Percentiles rank a stretch among this genome's conserved stretches.
These are phyloP conservation scores for Noctua fimbriata DNA, from an alignment of 2,888 invertebrate genomes.

Conservation along the genomic window DNA sequence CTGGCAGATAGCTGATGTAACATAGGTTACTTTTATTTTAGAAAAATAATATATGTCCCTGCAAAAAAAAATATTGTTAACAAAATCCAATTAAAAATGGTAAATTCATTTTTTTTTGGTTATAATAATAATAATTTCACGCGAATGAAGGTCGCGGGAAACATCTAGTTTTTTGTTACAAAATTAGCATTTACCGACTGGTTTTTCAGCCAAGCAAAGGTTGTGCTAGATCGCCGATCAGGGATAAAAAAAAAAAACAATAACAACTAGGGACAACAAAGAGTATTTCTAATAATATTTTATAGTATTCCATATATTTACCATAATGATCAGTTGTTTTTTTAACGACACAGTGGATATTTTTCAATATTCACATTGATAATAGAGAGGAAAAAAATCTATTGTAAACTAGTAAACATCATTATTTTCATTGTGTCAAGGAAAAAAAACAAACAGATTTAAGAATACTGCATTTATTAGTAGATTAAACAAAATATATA, in stretches of 20 bases:
- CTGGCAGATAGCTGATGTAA: too few species aligned
- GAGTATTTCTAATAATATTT: slow-evolving; percentile 14
- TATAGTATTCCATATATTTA: too few species aligned
- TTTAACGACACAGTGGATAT: not conserved
- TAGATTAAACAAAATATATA: slow-evolving; percentile 20
- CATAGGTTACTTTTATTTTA: too few species aligned
- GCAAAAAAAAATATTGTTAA: too few species aligned
- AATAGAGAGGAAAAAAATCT: slow-evolving; percentile 47
- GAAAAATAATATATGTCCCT: too few species aligned
- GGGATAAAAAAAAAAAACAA: not conserved
- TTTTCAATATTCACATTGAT: slow-evolving; percentile 20
- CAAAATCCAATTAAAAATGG: too few species aligned
- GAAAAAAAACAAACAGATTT: slow-evolving; percentile 39
- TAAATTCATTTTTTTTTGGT: not conserved
- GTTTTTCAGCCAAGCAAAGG: not conserved
- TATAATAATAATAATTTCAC: too few species aligned
- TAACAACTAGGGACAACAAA: not conserved
- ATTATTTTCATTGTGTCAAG: slow-evolving; percentile 43
- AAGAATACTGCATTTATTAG: slow-evolving; percentile 19
- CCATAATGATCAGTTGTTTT: slow-evolving; percentile 22
- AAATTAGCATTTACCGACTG: not conserved
- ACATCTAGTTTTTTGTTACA: too few species aligned
- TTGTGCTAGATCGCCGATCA: not conserved
- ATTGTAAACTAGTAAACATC: slow-evolving; percentile 37
- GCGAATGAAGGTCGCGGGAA: too few species aligned